Evolutionary conservation across 2,797 vertebrate genomes (phyloP).

Genomic region (Stomatorhinus walkeri): DNA sequence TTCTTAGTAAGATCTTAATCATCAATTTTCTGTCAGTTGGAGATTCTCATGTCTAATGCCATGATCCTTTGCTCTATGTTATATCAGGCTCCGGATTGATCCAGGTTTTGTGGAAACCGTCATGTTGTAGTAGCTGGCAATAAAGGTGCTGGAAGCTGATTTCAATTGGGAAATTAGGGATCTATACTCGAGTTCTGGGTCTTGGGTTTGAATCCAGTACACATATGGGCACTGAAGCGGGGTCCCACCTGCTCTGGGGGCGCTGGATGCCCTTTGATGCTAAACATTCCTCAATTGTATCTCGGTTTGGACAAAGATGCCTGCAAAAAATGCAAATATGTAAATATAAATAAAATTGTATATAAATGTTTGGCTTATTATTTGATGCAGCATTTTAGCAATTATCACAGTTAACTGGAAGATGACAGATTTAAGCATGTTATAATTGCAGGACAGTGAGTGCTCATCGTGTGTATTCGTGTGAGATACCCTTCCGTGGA

Average conservation of each 20-base stretch:
- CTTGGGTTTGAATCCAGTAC: not conserved
- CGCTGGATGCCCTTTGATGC: not conserved
- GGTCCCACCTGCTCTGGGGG: not conserved
- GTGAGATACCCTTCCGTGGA: not conserved
- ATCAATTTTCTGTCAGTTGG: not conserved
- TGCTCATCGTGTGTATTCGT: not conserved
- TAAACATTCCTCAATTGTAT: not conserved
- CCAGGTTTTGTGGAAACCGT: not conserved
- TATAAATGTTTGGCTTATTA: not conserved
- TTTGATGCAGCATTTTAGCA: not conserved
- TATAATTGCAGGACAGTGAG: not conserved
- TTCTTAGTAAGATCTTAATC: not conserved
- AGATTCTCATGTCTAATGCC: not conserved
- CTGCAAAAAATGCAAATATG: not conserved
- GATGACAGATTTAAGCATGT: not conserved
- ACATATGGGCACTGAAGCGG: not conserved
- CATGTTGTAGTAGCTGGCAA: not conserved
- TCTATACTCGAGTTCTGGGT: not conserved
- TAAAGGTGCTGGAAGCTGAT: not conserved
- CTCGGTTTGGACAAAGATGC: not conserved
- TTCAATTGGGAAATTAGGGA: not conserved
- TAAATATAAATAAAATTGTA: not conserved
- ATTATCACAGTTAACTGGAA: not conserved
- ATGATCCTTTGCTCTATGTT: not conserved
- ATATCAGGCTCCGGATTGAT: not conserved